Percentiles rank a stretch among this genome's conserved stretches.
phyloP scores from a whole-genome alignment of 2,888 invertebrate genomes.

The Hecatera dysodea region DNA sequence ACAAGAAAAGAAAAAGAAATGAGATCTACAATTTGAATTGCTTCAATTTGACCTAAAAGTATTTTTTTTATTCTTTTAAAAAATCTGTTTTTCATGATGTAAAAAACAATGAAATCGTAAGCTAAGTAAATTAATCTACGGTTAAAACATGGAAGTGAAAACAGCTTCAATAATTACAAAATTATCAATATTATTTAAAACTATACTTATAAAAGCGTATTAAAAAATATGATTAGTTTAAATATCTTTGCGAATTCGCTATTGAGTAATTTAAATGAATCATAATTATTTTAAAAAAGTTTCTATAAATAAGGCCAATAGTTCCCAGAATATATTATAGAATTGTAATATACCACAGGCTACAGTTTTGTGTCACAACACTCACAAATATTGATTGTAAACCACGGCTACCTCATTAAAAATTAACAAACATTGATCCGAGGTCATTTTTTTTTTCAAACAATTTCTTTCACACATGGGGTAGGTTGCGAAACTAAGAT shows the following conservation, averaged over 20 bases:
- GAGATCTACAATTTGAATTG: slow-evolving; percentile 40
- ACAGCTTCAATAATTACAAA: neutral
- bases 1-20: slow-evolving; percentile 5
- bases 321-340: neutral
- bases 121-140: neutral
- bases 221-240: neutral
- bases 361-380: slow-evolving; percentile 12
- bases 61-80: neutral
- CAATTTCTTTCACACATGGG: no score
- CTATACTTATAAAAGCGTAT: neutral
- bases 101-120: slow-evolving; percentile 10
- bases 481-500: no score
- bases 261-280: no score
- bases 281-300: neutral
- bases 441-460: no score
- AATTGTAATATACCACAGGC: neutral
- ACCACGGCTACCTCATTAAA: neutral
- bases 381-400: neutral
- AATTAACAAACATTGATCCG: neutral
- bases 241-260: no score
- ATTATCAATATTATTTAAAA: neutral
- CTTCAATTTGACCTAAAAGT: neutral
- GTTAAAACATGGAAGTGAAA: neutral
- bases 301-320: neutral
- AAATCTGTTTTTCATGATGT: slow-evolving; percentile 4